Percentiles rank a stretch among this genome's conserved stretches.
phyloP scores from a whole-genome alignment of 1,140 invertebrate genomes.

The Drosophila kikkawai region DNA sequence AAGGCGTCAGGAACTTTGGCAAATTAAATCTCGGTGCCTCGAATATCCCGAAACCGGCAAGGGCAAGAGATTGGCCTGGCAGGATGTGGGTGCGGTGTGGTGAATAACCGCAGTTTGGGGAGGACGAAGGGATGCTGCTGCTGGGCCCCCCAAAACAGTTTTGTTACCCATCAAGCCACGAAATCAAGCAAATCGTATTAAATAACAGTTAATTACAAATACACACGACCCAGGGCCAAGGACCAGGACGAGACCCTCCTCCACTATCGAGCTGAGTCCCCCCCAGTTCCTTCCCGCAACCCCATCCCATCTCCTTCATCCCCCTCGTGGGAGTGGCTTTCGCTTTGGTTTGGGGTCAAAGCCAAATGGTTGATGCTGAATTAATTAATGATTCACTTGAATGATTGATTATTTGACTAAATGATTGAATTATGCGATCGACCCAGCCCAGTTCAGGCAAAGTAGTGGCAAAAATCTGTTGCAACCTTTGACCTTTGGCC shows the following conservation, averaged over 20 bases:
- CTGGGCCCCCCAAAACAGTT: constrained; percentile 23
- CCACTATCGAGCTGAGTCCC: not conserved
- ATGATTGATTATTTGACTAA: constrained; percentile 79
- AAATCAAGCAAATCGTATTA: constrained; percentile 80
- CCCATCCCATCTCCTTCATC: not conserved
- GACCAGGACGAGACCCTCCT: constrained; percentile 2
- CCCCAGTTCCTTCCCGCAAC: not conserved
- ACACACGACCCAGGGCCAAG: constrained; percentile 46
- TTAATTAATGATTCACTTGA: constrained; percentile 81
- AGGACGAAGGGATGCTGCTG: constrained; percentile 10
- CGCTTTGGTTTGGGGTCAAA: constrained; percentile 56
- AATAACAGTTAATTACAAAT: constrained; percentile 81
- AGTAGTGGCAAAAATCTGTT: constrained; percentile 33
- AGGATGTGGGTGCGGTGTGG: constrained; percentile 15
- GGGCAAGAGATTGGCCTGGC: not conserved
- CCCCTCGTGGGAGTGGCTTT: constrained; percentile 17
- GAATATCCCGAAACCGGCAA: constrained; percentile 18
- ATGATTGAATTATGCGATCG: constrained; percentile 74
- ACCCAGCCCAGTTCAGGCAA: constrained; percentile 7
- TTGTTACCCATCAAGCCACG: constrained; percentile 39
- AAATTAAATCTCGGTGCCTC: constrained; percentile 74
- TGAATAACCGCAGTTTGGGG: constrained; percentile 40
- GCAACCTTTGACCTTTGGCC: constrained; percentile 72
- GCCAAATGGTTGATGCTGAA: constrained; percentile 74
- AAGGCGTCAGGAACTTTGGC: constrained; percentile 67